phyloP scores from a whole-genome alignment of 2,888 invertebrate species.

The Thalpophila matura region DNA sequence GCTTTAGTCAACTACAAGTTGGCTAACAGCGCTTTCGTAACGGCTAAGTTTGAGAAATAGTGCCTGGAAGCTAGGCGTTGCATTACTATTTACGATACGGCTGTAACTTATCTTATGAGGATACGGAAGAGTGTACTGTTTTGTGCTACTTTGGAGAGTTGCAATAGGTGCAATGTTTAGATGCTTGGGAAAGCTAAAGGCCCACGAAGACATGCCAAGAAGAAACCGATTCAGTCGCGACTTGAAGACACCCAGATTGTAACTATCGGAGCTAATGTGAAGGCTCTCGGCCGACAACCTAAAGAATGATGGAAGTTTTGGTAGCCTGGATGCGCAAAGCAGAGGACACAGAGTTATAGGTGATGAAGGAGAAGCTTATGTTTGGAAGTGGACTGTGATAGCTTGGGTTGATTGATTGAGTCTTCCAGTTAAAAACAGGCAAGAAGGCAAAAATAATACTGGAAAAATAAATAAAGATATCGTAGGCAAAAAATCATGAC shows the following conservation, averaged over 20 bases:
- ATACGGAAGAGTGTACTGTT: constrained; percentile 26
- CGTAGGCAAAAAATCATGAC: neutral
- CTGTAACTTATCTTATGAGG: constrained; percentile 25
- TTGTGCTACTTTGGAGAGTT: neutral
- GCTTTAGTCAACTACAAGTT: constrained; percentile 21
- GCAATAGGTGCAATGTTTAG: neutral
- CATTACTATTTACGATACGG: constrained; percentile 33
- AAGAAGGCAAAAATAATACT: neutral
- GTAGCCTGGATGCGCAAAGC: too few relatives aligned
- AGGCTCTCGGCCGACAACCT: too few relatives aligned
- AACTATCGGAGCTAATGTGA: too few relatives aligned
- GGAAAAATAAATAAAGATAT: neutral
- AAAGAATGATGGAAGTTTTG: too few relatives aligned
- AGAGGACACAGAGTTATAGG: too few relatives aligned
- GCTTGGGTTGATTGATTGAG: too few relatives aligned
- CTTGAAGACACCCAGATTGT: too few relatives aligned
- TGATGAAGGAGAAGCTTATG: too few relatives aligned
- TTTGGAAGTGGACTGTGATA: too few relatives aligned
- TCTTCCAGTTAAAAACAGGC: too few relatives aligned
- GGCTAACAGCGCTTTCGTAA: constrained; percentile 44
- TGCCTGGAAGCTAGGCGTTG: constrained; percentile 21
- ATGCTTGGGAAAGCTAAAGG: neutral
- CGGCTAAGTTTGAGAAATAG: constrained; percentile 16
- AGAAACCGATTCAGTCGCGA: too few relatives aligned
- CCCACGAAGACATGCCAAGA: too few relatives aligned